Base-by-base conservation (phyloP, 2,888 invertebrate species). In the Clivina fossor region DNA sequence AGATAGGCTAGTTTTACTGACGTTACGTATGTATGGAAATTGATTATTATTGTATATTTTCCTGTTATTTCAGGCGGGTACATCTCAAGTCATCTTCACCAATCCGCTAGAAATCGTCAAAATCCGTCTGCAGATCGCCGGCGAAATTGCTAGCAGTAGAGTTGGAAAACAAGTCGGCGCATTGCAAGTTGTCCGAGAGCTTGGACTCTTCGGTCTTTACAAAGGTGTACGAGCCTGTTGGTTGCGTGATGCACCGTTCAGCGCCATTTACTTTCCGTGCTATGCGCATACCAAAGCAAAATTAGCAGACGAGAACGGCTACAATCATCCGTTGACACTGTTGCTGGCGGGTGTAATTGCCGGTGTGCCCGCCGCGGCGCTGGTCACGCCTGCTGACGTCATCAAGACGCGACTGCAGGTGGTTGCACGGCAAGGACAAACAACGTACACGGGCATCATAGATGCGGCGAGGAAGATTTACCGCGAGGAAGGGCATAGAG, bases 31-130 rank as follows among this genome's bases (percentile, higher is more conserved):
- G n/a, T n/a, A n/a, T n/a, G n/a, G n/a, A n/a, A n/a, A n/a, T n/a
- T n/a, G n/a, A n/a, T n/a, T n/a, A n/a, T n/a, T n/a, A n/a, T n/a
- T n/a, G n/a, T n/a, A n/a, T n/a, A n/a, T n/a, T n/a, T n/a, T n/a
- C n/a, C n/a, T n/a, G n/a, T n/a, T n/a, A n/a, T 47, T 47, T 2
- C 74, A 91, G 90, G 93, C 93, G 54, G 93, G 93, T 54, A 91
- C 80, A 32, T 91, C 90, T 4, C 96, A 97, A 80, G 98, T 99
- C 4, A 84, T 99, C 61, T 99, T 99, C 76, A 99, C 99, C 19
- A 99, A 99, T 77, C 99, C 99, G 0, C 75, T 99, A 65, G 99
- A 99, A 78, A 99, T 99, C 62, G 98, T 99, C 0, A 99, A 99
- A 78, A 99, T 99, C 69, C 86, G 98, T 4, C 78, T 99, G 15